Conservation (phyloP, 2,113 vertebrate genomes). For the Marmota monax region DNA sequence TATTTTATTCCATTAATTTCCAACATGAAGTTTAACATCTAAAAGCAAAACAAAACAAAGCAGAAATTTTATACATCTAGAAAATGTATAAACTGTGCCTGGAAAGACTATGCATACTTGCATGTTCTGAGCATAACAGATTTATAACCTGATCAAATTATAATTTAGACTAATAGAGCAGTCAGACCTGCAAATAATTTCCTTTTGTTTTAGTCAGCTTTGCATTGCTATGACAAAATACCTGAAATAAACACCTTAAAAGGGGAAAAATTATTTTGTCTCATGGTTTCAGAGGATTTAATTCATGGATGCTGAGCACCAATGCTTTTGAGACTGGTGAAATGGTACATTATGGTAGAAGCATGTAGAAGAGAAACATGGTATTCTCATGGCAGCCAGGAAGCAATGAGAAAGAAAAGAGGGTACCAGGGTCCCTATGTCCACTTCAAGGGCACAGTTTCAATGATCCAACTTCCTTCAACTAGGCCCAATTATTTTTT, state of each 20-base stretch:
- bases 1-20: constrained; percentile 81
- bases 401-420: too few species aligned
- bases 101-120: constrained; percentile 54
- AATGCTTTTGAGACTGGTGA: too few species aligned
- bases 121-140: constrained; percentile 46
- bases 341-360: too few species aligned
- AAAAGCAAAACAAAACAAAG: constrained; percentile 62
- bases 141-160: constrained; percentile 56
- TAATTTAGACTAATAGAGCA: neutral
- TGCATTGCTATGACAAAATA: too few species aligned
- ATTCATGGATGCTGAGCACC: too few species aligned
- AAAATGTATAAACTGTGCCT: constrained; percentile 13
- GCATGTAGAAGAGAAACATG: too few species aligned
- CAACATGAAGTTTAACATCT: constrained; percentile 78
- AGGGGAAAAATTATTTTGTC: neutral
- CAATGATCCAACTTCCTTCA: too few species aligned
- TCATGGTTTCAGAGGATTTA: too few species aligned
- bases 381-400: too few species aligned
- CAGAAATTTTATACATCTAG: constrained; percentile 33
- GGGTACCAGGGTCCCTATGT: too few species aligned
- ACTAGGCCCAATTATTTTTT: neutral
- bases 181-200: constrained; percentile 13
- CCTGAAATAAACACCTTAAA: neutral
- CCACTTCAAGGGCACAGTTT: too few species aligned
- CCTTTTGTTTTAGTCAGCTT: neutral